Evolutionary conservation across 2,797 vertebrate species (phyloP), one percentile per base, ranked within the genome.

Genomic region (Gymnodraco acuticeps): DNA sequence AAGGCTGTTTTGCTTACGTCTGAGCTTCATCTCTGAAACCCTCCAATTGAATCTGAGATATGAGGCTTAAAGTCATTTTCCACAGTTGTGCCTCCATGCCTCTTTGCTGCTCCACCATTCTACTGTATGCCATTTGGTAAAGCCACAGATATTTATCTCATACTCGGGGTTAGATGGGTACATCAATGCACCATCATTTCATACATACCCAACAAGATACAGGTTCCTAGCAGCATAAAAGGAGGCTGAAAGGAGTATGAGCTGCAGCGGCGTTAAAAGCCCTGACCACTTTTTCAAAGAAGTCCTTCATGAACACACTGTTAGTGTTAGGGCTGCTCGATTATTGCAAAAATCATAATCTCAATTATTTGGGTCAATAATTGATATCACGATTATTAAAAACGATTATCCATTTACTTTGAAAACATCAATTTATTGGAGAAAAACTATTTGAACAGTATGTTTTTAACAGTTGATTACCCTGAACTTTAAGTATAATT

Each of bases 1-100:
- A 67, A 81, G 69, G 54, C 48, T 66, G 80, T 76, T 87, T 38
- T 77, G 51, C 84, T 80, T 64, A 67, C 43, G 52, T 83, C 74
- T 52, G 46, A 79, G 66, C 23, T 71, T 80, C 77, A 82, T 79
- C 82, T 84, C 55, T 56, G 5, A 79, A 88, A 84, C 87, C 83
- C 78, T 84, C 63, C 14, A 65, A 88, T 82, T 85, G 78, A 87
- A 82, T 85, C 77, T 54, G 64, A 75, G 76, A 83, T 75, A 83
- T 78, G 60, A 86, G 59, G 76, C 76, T 84, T 77, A 64, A 84
- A 79, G 84, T 87, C 27, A 76, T 86, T 81, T 80, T 67, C 50
- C n/a, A 52, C 70, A 55, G 43, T n/a, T 33, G 43, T 47, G 41
- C 53, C 38, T 66, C 45, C 43, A 56, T 17, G 0, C n/a, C 19